A percentile compares a stretch with the other conserved stretches of the same genome.
These are phyloP conservation scores for Anhinga anhinga DNA, from an alignment of 2,113 vertebrate genomes.

Conservation along the genomic window DNA sequence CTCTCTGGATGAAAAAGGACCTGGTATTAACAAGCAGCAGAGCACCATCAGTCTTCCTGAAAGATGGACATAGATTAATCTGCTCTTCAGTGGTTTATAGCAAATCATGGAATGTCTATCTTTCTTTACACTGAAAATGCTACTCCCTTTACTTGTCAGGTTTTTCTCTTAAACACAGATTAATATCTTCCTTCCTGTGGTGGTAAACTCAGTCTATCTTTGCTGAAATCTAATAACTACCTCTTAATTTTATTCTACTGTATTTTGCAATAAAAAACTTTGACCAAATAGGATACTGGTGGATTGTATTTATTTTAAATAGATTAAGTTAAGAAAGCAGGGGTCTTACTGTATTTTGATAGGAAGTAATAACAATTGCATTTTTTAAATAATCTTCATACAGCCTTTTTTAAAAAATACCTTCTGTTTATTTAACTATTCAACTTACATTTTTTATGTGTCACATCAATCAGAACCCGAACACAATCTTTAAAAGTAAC, in stretches of 20 bases:
- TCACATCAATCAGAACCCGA: neutral
- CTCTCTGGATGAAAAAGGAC: constrained; percentile 29
- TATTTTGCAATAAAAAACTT: neutral
- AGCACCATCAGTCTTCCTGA: constrained; percentile 46
- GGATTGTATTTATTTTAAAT: neutral
- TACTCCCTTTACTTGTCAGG: neutral
- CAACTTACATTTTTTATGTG: neutral
- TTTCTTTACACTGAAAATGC: neutral
- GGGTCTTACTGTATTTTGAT: neutral
- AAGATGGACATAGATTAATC: constrained; percentile 52
- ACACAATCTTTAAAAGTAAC: neutral
- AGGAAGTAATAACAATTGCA: accelerated
- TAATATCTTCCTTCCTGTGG: neutral
- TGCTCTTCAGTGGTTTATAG: constrained; percentile 24
- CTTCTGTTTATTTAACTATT: neutral
- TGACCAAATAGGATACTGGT: neutral
- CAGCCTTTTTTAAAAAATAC: accelerated
- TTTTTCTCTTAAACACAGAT: constrained; percentile 18
- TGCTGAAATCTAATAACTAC: neutral
- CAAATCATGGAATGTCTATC: constrained; percentile 36
- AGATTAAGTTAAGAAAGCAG: neutral
- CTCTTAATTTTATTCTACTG: neutral
- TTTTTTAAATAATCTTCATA: neutral
- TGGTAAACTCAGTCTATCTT: neutral
- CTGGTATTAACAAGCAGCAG: neutral